Base-by-base conservation (phyloP, 1,140 invertebrate species). In the Drosophila repleta region DNA sequence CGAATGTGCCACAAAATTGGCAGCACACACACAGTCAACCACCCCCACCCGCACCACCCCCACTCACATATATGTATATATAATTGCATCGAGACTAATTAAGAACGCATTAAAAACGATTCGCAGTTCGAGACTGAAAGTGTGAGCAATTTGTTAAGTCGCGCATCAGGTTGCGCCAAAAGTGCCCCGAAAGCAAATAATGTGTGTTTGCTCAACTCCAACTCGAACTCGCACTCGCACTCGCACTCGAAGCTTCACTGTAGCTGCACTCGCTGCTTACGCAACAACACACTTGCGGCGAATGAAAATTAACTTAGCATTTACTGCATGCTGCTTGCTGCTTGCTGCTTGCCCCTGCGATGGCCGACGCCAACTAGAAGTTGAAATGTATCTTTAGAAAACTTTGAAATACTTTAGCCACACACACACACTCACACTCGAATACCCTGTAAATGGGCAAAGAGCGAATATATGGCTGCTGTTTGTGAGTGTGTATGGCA, bases 31-130 rank as follows among this genome's bases (percentile, higher is more conserved):
- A 41, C 37, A 46, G 24, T 29, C 15, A 58, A 15, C 39, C 21
- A 21, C 32, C 35, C 32, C 10, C n/a, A 49, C 64, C 46, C 68
- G 58, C 62, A 49, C 43, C 32, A 35, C 10, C 1, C 8, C 45
- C 29, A 43, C 46, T 13, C 56, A 61, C 17, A 35, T 35, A 13
- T 35, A 35, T 11, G 63, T 52, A 61, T 17, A 35, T 35, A 13
- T 35, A 35, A 35, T 69, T 52, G 37, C 56, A 57, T 53, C 63
- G 77, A 21, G 67, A 74, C 82, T 79, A 87, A 87, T 87, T 87
- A 87, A 82, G 82, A 82, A 79, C 67, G 62, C 82, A 87, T 88
- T 87, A 88, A 79, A 66, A 82, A 73, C 63, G 67, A 76, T 83
- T 79, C 79, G 61, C 51, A 58, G 43, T 66, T 51, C 26, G 24